Base-by-base conservation (phyloP, 1,140 invertebrate species). In the Hylyphantes graminicola region DNA sequence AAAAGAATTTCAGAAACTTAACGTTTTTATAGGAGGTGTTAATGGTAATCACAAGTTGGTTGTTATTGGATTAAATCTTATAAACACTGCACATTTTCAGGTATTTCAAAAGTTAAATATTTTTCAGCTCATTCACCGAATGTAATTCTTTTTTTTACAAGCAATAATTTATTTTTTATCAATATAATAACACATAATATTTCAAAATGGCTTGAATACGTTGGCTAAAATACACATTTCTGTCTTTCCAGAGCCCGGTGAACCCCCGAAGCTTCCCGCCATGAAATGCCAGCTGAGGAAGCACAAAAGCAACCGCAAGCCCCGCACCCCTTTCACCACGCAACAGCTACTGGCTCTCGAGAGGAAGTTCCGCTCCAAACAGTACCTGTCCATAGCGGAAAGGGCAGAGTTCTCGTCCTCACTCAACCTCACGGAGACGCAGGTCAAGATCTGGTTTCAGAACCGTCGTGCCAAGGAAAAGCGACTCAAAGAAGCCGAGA, bases 351-450 rank as follows among this genome's bases (percentile, higher is more conserved):
- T 98, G 55, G 94, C 96, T 8, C 91, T 99, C 77, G 98, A 99
- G 91, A 96, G 96, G 91, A 99, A 99, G 91, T 99, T 99, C 91
- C 92, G 94, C 11, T 94, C 97, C 90, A 98, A 97, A 90, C 97
- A 98, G 90, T 99, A 99, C 90, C 91, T 99, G 79, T 96, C 96
- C 87, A 98, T 99, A 86, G 96, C 97, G 0, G 98, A 99, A 89
- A 91, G 98, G 75, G 98, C 98, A 0, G 98, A 99, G 89, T 99
- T 99, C 90, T 97, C 96, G 0, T 95, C 94, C 2, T 97, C 96
- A 0, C 91, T 99, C 21, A 94, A 96, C 87, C 92, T 99, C 0
- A 98, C 97, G 8, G 98, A 99, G 90, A 99, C 97, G 7, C 93
- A 93, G 89, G 90, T 91, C 11, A 89, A 89, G 65, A 88, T 88